phyloP scores from a whole-genome alignment of 2,797 vertebrate species.

The Scyliorhinus canicula region DNA sequence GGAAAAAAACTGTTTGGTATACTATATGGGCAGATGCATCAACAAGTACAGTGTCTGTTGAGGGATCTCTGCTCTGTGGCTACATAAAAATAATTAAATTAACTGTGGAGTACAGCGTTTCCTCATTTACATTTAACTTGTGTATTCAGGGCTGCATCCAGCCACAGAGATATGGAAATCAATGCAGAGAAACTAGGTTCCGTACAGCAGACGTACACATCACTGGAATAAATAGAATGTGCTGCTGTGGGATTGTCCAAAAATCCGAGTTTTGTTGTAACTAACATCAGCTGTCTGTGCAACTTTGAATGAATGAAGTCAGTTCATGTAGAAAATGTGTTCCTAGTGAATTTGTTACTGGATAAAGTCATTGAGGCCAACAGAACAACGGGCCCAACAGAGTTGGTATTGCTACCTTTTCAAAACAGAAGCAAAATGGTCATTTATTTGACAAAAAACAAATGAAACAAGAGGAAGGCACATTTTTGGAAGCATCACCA shows the following conservation, averaged over 20 bases:
- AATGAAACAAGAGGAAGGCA: background rate
- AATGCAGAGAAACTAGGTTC: background rate
- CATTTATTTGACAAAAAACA: background rate
- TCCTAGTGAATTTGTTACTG: background rate
- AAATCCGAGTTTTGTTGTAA: background rate
- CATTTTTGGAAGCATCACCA: background rate
- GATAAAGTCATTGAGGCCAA: background rate
- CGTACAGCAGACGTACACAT: background rate
- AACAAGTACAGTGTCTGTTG: background rate
- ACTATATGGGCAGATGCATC: background rate
- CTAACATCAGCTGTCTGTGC: background rate
- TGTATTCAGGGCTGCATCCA: background rate
- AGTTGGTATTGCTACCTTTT: background rate
- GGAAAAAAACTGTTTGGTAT: background rate
- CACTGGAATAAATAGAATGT: background rate
- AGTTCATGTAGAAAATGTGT: no score
- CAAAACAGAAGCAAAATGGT: background rate
- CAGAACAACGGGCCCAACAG: background rate
- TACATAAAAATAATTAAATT: background rate
- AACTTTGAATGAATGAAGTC: background rate
- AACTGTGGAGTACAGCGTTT: background rate
- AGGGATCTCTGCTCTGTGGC: background rate
- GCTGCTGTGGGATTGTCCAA: background rate
- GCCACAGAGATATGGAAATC: background rate
- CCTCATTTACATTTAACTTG: conserved; percentile 19